Base-by-base conservation (phyloP, 2,113 vertebrate genomes). In the Limnothrissa miodon region DNA sequence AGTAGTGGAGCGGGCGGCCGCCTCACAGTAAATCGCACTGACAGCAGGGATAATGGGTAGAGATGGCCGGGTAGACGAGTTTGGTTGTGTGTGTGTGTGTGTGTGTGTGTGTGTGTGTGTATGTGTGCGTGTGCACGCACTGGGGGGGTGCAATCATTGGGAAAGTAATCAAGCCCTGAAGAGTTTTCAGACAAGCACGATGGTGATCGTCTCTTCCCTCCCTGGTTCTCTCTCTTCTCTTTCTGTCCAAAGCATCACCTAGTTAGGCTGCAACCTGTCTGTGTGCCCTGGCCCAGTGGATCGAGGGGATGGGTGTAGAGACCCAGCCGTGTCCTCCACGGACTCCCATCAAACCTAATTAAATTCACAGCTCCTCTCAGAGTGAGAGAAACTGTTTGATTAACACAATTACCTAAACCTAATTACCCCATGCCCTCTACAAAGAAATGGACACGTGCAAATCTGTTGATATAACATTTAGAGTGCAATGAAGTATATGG, bases 11-110 rank as follows among this genome's bases (percentile, higher is more conserved):
- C 70, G 82, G 33, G 79, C 29, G 79, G 33, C 42, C 83, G 10
- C 87, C 48, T 86, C 39, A 85, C 86, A 88, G 88, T 92, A 88
- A 92, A 83, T 88, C n/a, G 81, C 81, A 11, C 81, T 88, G 91
- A 93, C 91, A 91, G 87, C 21, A 45, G 80, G 82, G 89, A 92
- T 91, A 88, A 90, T 85, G 36, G 85, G 39, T 36, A 86, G 87
- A 81, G 84, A 51, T 51, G 78, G 42, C 62, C 85, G 29, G 83
- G 83, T 88, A 89, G 87, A 15, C 10, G 29, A 74, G 66, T 10
- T 36, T 29, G 62, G 53, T 7, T 8, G n/a, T 10, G 5, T n/a
- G n/a, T n/a, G n/a, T n/a, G n/a, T n/a, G n/a, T n/a, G n/a, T n/a
- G 56, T 62, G 56, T 62, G 59, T 29, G n/a, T 66, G 59, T 29